Conservation (phyloP, 1,140 invertebrate genomes). For the Rhopalosiphum maidis region DNA sequence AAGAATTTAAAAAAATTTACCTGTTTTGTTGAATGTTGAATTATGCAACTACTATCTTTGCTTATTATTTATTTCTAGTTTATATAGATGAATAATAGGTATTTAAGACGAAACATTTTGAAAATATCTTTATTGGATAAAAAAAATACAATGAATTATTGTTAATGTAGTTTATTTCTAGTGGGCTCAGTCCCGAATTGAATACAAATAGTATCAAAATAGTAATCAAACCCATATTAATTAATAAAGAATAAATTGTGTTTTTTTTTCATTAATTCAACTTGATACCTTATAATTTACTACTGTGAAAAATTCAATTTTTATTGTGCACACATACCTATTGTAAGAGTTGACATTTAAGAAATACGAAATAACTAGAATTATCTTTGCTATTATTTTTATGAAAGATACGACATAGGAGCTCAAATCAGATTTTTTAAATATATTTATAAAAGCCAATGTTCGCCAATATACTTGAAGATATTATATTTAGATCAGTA, state of each 20-base stretch:
- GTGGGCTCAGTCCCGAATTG: no score
- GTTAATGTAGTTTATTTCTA: no score
- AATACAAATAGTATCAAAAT: no score
- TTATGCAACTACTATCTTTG: background rate
- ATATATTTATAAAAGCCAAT: background rate
- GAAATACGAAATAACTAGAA: background rate
- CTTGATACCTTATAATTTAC: background rate
- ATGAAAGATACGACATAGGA: no score
- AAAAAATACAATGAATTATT: no score
- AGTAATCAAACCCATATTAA: no score
- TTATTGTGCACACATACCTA: background rate
- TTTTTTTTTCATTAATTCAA: no score
- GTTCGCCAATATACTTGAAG: background rate
- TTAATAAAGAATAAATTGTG: no score
- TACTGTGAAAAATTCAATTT: background rate
- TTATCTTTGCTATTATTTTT: background rate
- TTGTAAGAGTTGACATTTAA: background rate
- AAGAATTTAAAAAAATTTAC: background rate
- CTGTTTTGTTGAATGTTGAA: background rate
- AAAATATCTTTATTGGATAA: no score
- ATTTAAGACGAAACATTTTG: no score
- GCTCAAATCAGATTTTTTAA: background rate
- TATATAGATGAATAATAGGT: background rate
- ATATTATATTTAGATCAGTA: background rate
- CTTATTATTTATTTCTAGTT: background rate